phyloP scores from a whole-genome alignment of 2,113 vertebrate genomes.

The Pseudopipra pipra region DNA sequence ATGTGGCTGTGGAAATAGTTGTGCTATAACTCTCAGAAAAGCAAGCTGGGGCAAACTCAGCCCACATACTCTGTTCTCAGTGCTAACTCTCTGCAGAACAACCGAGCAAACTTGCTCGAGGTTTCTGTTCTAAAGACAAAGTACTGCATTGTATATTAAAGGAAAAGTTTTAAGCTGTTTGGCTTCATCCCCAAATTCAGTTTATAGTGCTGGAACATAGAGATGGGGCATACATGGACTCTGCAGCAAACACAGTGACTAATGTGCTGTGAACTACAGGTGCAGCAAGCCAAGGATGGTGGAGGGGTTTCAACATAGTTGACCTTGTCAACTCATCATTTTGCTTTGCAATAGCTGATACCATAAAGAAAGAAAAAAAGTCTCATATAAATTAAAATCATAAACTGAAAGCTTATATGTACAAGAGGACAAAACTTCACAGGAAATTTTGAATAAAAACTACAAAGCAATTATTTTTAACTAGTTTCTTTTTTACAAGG shows the following conservation, averaged over 20 bases:
- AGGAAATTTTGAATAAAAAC: background rate
- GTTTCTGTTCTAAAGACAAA: background rate
- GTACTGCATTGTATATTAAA: background rate
- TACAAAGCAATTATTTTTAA: background rate
- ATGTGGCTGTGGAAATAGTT: background rate
- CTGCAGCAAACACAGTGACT: background rate
- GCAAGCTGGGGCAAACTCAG: background rate
- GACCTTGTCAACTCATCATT: background rate
- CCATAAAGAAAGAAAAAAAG: background rate
- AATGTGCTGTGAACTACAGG: background rate
- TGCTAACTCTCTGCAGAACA: background rate
- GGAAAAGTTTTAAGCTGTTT: background rate
- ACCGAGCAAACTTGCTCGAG: background rate
- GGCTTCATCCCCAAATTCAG: background rate
- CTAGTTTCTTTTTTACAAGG: background rate
- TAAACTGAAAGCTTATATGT: background rate
- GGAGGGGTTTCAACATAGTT: background rate
- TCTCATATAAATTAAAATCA: background rate
- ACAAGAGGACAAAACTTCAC: background rate
- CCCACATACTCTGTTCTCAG: rapidly evolving
- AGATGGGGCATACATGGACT: background rate
- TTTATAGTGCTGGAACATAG: background rate
- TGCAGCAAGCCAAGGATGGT: background rate
- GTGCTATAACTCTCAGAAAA: background rate
- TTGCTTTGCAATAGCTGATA: background rate